Conservation (phyloP, 2,113 vertebrate species). For the Hiodon tergisus region DNA sequence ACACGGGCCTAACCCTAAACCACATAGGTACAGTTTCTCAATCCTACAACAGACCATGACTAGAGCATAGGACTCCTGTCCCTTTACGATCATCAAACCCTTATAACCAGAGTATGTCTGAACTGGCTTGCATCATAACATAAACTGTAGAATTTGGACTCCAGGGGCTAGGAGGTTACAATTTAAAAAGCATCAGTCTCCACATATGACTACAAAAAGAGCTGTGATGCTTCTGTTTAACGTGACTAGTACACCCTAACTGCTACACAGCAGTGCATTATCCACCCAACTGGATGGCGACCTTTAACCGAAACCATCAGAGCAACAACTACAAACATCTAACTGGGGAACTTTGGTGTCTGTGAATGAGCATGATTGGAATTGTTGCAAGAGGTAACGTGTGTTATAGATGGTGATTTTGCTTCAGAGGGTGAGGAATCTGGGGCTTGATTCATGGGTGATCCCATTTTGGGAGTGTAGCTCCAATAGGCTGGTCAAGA, state of each 20-base stretch:
- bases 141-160: too few relatives aligned
- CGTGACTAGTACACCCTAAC: background rate
- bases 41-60: too few relatives aligned
- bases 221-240: background rate
- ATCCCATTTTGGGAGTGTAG: background rate
- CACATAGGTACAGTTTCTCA: too few relatives aligned
- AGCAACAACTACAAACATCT: background rate
- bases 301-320: conserved; percentile 1
- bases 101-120: background rate
- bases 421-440: background rate
- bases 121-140: background rate
- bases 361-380: background rate
- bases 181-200: too few relatives aligned
- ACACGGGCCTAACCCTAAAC: too few relatives aligned
- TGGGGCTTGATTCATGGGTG: background rate
- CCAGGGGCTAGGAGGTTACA: too few relatives aligned
- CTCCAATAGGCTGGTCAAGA: background rate
- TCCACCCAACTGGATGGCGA: background rate
- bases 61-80: too few relatives aligned
- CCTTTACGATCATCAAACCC: too few relatives aligned
- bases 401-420: background rate
- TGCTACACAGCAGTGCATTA: background rate
- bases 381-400: background rate
- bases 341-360: background rate
- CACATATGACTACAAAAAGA: background rate